Percentiles rank a stretch among this genome's conserved stretches.
Evolutionary conservation across 2,888 invertebrate genomes (phyloP).

Genomic region (Drosophila eohydei): DNA sequence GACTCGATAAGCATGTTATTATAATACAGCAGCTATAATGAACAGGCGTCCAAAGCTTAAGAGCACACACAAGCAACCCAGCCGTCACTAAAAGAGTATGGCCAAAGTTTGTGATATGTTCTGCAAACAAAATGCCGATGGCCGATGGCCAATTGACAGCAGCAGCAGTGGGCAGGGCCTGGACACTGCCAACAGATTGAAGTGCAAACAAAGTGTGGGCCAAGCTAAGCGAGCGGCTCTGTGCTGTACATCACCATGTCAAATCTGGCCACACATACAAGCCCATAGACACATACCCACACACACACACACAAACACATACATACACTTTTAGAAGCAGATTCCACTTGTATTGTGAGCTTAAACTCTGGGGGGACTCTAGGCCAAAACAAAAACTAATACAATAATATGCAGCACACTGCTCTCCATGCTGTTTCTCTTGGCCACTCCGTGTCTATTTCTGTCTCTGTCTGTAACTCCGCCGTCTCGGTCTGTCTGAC

Average conservation of each 20-base stretch:
- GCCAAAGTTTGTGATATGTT: conserved; percentile 76
- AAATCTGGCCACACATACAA: background rate
- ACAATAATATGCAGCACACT: conserved; percentile 72
- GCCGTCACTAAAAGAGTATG: conserved; percentile 37
- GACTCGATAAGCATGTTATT: conserved; percentile 73
- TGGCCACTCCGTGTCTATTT: background rate
- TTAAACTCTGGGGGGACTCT: conserved; percentile 48
- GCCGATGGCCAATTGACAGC: conserved; percentile 75
- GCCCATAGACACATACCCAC: background rate
- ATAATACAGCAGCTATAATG: conserved; percentile 67
- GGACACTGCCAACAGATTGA: conserved; percentile 57
- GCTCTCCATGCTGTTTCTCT: conserved; percentile 46
- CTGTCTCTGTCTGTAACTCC: conserved; percentile 8
- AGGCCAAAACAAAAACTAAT: conserved; percentile 62
- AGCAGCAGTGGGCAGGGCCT: conserved; percentile 22
- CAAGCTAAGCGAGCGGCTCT: conserved; percentile 39
- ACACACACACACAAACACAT: background rate
- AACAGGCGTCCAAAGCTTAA: conserved; percentile 63
- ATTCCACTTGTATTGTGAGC: conserved; percentile 38
- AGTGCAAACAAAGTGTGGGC: conserved; percentile 60
- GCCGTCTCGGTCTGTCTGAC: conserved; percentile 16
- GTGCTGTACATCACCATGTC: conserved; percentile 48
- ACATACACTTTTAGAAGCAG: background rate
- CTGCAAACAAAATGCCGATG: conserved; percentile 77
- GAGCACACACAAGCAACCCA: conserved; percentile 42